Evolutionary conservation across 1,140 invertebrate genomes (phyloP).

Genomic region (Tetraneura akinire): DNA sequence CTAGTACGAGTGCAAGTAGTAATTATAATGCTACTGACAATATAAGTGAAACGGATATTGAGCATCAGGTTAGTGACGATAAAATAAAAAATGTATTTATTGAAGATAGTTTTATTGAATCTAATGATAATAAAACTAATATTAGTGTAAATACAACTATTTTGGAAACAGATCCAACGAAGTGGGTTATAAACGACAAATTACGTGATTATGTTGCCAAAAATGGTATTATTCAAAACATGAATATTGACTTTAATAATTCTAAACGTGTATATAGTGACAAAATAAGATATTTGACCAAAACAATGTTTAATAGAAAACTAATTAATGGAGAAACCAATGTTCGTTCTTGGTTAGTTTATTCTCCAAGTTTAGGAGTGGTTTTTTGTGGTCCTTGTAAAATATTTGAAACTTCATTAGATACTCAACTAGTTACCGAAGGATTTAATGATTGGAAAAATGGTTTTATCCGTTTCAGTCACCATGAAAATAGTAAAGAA

Average conservation of each 20-base stretch:
- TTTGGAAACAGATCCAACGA: background rate
- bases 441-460: constrained; percentile 57
- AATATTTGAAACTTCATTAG: constrained; percentile 52
- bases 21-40: too few relatives aligned
- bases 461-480: constrained; percentile 51
- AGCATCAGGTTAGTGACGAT: too few relatives aligned
- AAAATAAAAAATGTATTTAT: too few relatives aligned
- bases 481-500: constrained; percentile 54
- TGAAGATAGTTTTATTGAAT: background rate
- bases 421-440: constrained; percentile 50
- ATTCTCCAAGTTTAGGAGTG: constrained; percentile 1
- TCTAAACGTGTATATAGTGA: background rate
- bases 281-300: background rate
- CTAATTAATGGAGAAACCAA: background rate
- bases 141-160: background rate
- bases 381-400: constrained; percentile 52
- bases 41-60: too few relatives aligned
- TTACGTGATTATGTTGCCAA: constrained; percentile 10
- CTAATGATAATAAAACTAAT: background rate
- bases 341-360: constrained; percentile 8
- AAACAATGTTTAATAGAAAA: background rate
- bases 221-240: constrained; percentile 25
- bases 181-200: constrained; percentile 8
- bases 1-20: too few relatives aligned
- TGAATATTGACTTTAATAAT: background rate